Conservation (phyloP, 2,113 vertebrate species). For the Campylomormyrus numenius region DNA sequence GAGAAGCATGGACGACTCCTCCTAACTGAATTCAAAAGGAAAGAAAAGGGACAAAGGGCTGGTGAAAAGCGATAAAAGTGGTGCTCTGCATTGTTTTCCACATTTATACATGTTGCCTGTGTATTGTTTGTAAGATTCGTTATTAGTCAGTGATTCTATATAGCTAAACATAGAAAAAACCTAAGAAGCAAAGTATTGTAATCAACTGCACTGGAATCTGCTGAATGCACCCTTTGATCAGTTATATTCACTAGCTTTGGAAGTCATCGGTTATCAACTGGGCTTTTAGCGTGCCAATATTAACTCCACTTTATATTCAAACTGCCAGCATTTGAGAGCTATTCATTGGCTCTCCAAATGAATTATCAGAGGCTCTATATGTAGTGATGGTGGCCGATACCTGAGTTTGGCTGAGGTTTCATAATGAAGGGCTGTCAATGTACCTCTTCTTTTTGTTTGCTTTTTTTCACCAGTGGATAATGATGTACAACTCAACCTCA, state of each 20-base stretch:
- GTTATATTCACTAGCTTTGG: not conserved
- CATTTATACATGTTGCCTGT: not conserved
- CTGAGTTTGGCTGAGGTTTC: not conserved
- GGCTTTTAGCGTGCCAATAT: constrained; percentile 19
- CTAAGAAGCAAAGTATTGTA: not conserved
- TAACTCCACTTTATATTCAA: constrained; percentile 15
- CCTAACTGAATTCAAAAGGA: not conserved
- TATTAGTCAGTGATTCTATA: not conserved
- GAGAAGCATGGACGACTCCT: not conserved
- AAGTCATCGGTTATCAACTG: constrained; percentile 6
- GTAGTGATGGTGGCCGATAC: not conserved
- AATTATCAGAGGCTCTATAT: constrained; percentile 12
- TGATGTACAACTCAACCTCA: not conserved
- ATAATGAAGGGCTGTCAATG: not conserved
- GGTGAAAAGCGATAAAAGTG: not conserved
- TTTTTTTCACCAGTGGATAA: not conserved
- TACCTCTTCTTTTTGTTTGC: not conserved
- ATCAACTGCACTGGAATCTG: not conserved
- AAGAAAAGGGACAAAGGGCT: not conserved
- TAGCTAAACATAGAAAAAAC: not conserved
- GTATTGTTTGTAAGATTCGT: not conserved
- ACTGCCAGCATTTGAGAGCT: constrained; percentile 1
- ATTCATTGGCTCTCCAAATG: constrained; percentile 14
- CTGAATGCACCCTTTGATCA: not conserved
- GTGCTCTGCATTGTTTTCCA: not conserved